A percentile compares a stretch with the other conserved stretches of the same genome.
These are phyloP conservation scores for Caenorhabditis wallacei DNA, from an alignment of 2,888 invertebrate genomes.

Conservation along the genomic window DNA sequence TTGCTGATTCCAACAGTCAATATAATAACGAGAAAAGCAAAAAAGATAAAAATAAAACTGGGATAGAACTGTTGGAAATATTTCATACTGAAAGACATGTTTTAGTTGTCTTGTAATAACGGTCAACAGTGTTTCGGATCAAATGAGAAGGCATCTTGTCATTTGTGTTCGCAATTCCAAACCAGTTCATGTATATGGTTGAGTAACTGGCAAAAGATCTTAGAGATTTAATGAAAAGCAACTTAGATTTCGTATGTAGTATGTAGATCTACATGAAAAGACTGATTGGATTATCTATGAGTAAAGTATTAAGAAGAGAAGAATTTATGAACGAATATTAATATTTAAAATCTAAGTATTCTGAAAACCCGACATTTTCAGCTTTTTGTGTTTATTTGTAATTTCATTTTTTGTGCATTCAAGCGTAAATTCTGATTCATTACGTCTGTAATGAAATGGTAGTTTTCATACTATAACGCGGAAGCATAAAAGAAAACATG, in stretches of 20 bases:
- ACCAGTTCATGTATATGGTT: conserved; percentile 46
- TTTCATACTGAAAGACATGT: conserved; percentile 15
- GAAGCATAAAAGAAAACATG: neutral
- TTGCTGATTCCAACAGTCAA: conserved; percentile 27
- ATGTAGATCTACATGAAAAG: too few species aligned
- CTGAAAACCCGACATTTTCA: neutral
- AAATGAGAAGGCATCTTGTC: conserved; percentile 16
- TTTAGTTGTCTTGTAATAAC: neutral
- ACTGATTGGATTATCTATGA: conserved; percentile 15
- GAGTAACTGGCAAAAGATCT: conserved; percentile 54
- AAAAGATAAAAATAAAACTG: conserved; percentile 27
- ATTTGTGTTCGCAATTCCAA: conserved; percentile 17
- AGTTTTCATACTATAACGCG: neutral
- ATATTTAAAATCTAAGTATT: neutral
- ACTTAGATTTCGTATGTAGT: conserved; percentile 16
- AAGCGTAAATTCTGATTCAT: neutral
- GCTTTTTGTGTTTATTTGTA: neutral
- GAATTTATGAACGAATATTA: neutral
- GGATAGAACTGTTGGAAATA: conserved; percentile 22
- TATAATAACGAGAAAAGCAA: conserved; percentile 15
- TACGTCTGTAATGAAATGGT: neutral
- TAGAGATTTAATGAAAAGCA: conserved; percentile 30
- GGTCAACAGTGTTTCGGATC: conserved; percentile 13
- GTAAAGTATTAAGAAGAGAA: neutral
- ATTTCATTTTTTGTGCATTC: neutral